Base-by-base conservation (phyloP, 2,888 invertebrate species). In the Stenodera caucasica region DNA sequence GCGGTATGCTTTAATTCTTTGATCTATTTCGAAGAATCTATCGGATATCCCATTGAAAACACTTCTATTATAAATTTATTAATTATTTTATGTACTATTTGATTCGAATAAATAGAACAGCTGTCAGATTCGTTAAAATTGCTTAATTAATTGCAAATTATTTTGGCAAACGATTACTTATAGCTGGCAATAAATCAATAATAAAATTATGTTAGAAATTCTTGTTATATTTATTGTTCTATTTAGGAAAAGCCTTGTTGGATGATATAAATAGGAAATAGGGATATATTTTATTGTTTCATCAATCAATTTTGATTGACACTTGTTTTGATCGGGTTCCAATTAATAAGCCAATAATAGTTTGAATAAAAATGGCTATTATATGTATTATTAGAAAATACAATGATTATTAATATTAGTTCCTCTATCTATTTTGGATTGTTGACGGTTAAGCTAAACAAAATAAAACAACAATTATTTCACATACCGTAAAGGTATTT, bases 401-500 rank as follows among this genome's bases (percentile, higher is more conserved):
- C 14, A 14, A 35, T 35, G 12, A 5, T n/a, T 5, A 35, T 14
- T 14, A 35, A 35, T n/a, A 35, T 5, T 12, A 35, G 11, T 35
- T 14, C 15, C 12, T 7, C 14, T 9, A 18, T 40, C 40, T 40
- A 40, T 40, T 40, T 40, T 40, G 9, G n/a, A 52, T 52, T 52
- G 18, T 52, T 52, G 12, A n/a, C 52, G 29, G n/a, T 12, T 21
- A n/a, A 12, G 1, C 1, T 8, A 2, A 52, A 11, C 2, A 49
- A 12, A 35, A 35, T 21, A 9, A 21, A 15, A 14, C 49, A n/a
- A 23, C n/a, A 18, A 15, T 32, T 35, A 12, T 15, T 5, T 21
- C 18, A 45, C 45, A 8, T 82, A 92, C 92, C 92, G 77, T 92
- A 92, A 73, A 92, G 86, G 81, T 89, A 90, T 78, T 87, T 87